Base-by-base conservation (phyloP, 2,888 invertebrate species). In the Onthophagus sagittarius region DNA sequence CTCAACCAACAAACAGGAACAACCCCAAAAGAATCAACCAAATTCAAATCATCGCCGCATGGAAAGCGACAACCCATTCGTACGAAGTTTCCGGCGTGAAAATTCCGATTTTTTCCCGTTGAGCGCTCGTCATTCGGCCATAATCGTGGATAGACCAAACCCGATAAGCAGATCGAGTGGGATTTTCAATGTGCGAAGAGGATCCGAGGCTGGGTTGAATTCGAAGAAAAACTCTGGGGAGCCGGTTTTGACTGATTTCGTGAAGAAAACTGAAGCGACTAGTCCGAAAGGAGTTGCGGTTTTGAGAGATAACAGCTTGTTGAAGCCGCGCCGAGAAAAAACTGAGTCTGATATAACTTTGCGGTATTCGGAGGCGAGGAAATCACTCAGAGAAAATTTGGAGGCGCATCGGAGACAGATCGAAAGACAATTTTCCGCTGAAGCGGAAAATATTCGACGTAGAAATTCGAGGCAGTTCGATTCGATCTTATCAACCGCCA, bases 271-370 rank as follows among this genome's bases (percentile, higher is more conserved):
- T 2, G 73, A 72, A 65, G 39, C 63, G n/a, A n/a, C 73, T 13
- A 63, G 70, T 13, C 65, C 53, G 9, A 62, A 71, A 14, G 69
- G 32, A 15, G 77, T 78, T 15, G 79, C 78, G 15, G 65, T 79
- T 71, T 74, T 79, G 71, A 72, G 77, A 64, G 77, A 81, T 73
- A 78, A 81, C 71, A 79, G 78, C 71, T 85, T 81, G 81, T 83
- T 91, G 79, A 89, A 89, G 81, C 94, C 93, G 71, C 89, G 95
- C 81, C 89, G 95, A 81, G 95, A 95, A 89, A 94, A 94, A 88
- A 95, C 95, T 82, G 95, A 95, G 87, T 94, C 94, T 75, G 94
- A 94, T 85, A 94, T 95, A 83, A 91, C 94, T 80, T 89, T 93
- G 83, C 89, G 92, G 81, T 91, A 88, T 84, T 86, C 88, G 70